Conservation (phyloP, 1,140 invertebrate species). For the Coelopa frigida region DNA sequence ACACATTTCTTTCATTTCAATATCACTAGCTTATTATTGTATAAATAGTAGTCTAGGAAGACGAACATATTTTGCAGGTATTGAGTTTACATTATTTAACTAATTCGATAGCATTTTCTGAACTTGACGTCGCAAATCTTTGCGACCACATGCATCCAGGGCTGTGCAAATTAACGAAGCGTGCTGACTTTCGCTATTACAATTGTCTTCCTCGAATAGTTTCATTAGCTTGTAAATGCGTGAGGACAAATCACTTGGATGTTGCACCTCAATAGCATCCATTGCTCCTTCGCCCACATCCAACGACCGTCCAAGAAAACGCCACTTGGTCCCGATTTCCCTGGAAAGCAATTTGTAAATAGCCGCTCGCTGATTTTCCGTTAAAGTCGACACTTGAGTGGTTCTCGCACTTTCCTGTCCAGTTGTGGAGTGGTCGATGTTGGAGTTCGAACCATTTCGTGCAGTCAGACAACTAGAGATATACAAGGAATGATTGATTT, state of each 20-base stretch:
- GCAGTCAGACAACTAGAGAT: background rate
- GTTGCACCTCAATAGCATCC: conserved; percentile 44
- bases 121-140: conserved; percentile 29
- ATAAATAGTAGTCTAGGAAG: too few relatives aligned
- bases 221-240: conserved; percentile 27
- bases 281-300: conserved; percentile 46
- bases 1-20: conserved; percentile 2
- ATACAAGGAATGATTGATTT: conserved; percentile 14
- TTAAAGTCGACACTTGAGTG: too few relatives aligned
- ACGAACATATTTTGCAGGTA: too few relatives aligned
- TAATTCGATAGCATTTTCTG: conserved; percentile 35
- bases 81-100: background rate
- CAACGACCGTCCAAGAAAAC: conserved; percentile 46
- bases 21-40: background rate
- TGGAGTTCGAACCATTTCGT: background rate
- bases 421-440: background rate
- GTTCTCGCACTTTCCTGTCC: too few relatives aligned
- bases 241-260: conserved; percentile 25
- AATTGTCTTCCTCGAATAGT: conserved; percentile 31
- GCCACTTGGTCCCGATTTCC: conserved; percentile 49
- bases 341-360: conserved; percentile 30
- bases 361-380: conserved; percentile 25
- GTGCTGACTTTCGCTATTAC: conserved; percentile 25
- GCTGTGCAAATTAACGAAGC: conserved; percentile 25
- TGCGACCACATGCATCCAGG: conserved; percentile 24